Conservation (phyloP, 2,888 invertebrate genomes). For the Miltochrista miniata region DNA sequence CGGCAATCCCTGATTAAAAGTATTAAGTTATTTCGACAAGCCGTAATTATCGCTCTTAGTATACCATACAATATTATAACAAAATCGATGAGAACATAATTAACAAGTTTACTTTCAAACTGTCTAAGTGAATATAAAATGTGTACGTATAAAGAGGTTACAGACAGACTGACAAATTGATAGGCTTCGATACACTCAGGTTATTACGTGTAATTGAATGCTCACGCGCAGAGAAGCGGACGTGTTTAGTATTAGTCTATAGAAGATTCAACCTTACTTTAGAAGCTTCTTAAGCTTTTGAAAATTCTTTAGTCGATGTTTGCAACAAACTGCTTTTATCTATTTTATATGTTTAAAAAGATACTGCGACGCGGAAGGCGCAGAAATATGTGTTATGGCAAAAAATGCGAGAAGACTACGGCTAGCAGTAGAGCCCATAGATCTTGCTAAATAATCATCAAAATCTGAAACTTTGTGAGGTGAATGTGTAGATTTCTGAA, state of each 20-base stretch:
- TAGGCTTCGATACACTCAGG: slow-evolving; percentile 61
- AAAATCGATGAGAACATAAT: slow-evolving; percentile 70
- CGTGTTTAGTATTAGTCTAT: slow-evolving; percentile 5
- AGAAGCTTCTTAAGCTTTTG: slow-evolving; percentile 1
- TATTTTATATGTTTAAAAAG: no score
- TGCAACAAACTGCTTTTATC: background rate
- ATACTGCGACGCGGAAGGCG: no score
- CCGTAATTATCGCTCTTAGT: slow-evolving; percentile 20
- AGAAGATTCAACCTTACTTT: slow-evolving; percentile 21
- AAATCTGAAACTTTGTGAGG: no score
- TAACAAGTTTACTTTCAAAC: slow-evolving; percentile 76
- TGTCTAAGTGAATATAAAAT: slow-evolving; percentile 59
- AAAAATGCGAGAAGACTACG: no score
- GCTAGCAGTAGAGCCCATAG: no score
- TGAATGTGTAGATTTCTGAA: no score
- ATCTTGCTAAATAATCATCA: no score
- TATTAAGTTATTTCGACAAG: slow-evolving; percentile 24
- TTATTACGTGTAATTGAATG: slow-evolving; percentile 74
- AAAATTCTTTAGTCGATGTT: background rate
- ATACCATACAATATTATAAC: slow-evolving; percentile 56
- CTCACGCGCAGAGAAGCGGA: slow-evolving; percentile 57
- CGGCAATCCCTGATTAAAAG: background rate
- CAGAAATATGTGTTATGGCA: no score
- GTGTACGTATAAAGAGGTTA: slow-evolving; percentile 45
- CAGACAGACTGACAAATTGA: slow-evolving; percentile 64